Evolutionary conservation across 2,113 vertebrate species (phyloP), one percentile per base, ranked within the genome.

Genomic region (Cairina moschata): DNA sequence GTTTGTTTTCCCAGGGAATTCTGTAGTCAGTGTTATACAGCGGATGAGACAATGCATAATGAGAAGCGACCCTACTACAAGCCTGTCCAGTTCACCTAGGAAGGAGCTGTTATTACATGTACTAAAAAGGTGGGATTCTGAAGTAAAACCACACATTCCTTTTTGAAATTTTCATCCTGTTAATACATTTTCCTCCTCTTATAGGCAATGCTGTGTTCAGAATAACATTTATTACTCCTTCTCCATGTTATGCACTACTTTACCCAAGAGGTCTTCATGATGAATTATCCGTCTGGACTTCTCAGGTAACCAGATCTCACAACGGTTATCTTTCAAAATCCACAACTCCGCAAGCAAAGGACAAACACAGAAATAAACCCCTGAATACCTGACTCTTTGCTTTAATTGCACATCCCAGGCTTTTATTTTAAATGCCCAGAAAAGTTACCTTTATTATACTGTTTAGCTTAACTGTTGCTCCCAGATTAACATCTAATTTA

Each of bases 401-500:
- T 95, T 85, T 95, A 81, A 95, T 17, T 67, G 38, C 5, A 67
- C 21, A 52, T 72, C 22, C 58, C 48, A 77, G 17, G 9, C 69
- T 88, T 60, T 52, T 67, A 81, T 91, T 96, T 94, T 72, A 91
- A 73, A 92, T 67, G n/a, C 26, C 17, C 1, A 2, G 38, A 44
- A 50, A 90, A 93, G 9, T 26, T 86, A 48, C 56, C 42, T 82
- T 93, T 78, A 40, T 75, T 54, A 59, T 10, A 29, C 38, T 71
- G 17, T 67, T 96, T 93, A 94, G 28, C 6, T 71, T 80, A 86
- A 88, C 7, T 60, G 26, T 69, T 21, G 1, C 56, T 95, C 81
- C 25, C 22, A 94, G 74, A 96, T 88, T 93, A 92, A 91, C 86
- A 71, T 73, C 62, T 67, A 50, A 83, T 91, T 93, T 95, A 75